Conservation (phyloP, 2,888 invertebrate genomes). For the Ceriagrion tenellum region DNA sequence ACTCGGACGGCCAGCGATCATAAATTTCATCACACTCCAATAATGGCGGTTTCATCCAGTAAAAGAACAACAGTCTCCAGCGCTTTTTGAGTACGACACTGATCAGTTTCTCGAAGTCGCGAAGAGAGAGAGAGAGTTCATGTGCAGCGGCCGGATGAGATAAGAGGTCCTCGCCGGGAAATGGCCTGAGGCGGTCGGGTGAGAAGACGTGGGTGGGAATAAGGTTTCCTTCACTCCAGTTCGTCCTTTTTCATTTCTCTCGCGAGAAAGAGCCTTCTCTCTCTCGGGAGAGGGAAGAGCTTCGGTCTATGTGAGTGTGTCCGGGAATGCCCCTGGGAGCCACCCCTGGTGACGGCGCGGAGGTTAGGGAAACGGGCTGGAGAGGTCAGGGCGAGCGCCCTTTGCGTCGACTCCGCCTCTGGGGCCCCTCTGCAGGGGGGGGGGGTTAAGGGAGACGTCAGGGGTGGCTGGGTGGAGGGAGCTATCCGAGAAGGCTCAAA, state of each 20-base stretch:
- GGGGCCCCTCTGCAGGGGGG: not conserved
- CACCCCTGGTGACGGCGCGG: not conserved
- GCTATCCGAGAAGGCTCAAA: not conserved
- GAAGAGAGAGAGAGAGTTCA: no score
- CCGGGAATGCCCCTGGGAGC: no score
- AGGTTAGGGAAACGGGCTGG: not conserved
- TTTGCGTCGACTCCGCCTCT: not conserved
- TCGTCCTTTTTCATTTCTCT: not conserved
- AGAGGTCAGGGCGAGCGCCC: conserved; percentile 14
- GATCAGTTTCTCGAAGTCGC: no score
- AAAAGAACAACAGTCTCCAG: no score
- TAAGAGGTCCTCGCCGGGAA: not conserved
- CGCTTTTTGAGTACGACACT: no score
- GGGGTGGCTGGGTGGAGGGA: not conserved
- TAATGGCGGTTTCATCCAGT: no score
- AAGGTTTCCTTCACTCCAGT: not conserved
- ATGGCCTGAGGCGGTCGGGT: not conserved
- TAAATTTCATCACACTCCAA: no score
- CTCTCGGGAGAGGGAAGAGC: not conserved
- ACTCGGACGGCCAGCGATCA: no score
- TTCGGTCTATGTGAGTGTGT: no score
- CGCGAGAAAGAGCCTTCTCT: not conserved
- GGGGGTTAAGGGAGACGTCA: no score
- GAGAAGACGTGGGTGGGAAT: not conserved
- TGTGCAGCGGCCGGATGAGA: not conserved